Evolutionary conservation across 37 sponge, comb jelly and placozoan species (phyloP), one percentile per base, ranked within the genome.

Genomic region (Crambe crambe): DNA sequence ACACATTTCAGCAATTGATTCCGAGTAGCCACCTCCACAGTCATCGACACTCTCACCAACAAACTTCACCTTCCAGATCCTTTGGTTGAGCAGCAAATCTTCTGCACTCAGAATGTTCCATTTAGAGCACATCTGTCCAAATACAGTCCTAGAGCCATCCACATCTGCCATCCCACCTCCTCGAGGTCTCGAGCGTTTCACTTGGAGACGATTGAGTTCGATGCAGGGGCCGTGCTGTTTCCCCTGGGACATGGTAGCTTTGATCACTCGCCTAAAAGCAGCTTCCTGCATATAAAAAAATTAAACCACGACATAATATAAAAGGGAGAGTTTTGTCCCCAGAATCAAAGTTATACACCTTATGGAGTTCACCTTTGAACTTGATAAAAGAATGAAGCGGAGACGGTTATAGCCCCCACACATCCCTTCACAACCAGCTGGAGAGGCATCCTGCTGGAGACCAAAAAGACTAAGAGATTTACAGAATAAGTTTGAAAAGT

Each of bases 61-160:
- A 80, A 97, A 94, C 83, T 94, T 91, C 42, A 97, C 97, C 83
- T 97, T 97, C 97, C 97, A 97, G n/a, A 93, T 80, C 39, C 97
- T 77, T 56, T 97, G 97, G 37, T 91, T 80, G 25, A 97, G 85
- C 43, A 91, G 78, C 42, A 97, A 83, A 58, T 84, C 83, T 10
- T 94, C 97, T 9, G 56, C 44, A 1, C 59, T 72, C 9, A 88
- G 76, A n/a, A 84, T 80, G 38, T 68, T 79, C 89, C 94, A 86
- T 54, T 83, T 91, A 15, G 95, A 83, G 69, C 97, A 85, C 81
- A 93, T 81, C 81, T 97, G 97, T 23, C 92, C 92, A 83, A 97
- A 97, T 10, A 97, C 92, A 51, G 97, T 84, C 39, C 85, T 91
- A 37, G 44, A 67, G 29, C 93, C 90, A 32, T 95, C 93, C 21